These are phyloP conservation scores for Ophthalmolycus amberensis DNA, from an alignment of 2,113 vertebrate species.

Conservation along the genomic window DNA sequence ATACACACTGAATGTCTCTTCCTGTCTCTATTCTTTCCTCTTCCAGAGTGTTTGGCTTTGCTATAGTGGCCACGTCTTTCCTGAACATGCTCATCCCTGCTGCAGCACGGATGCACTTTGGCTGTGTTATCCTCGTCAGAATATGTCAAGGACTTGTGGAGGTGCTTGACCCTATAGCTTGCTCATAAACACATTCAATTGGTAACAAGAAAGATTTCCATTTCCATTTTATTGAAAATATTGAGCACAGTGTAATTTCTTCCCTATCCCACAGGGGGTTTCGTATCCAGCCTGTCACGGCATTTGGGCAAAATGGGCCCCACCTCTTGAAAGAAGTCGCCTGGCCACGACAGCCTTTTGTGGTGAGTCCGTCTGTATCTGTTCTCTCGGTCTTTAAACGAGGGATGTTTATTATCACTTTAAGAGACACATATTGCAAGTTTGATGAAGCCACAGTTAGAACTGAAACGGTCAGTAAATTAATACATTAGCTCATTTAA, in stretches of 20 bases:
- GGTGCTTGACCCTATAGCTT: constrained; percentile 72
- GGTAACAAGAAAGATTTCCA: not conserved
- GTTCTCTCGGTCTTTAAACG: not conserved
- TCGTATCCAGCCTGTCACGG: constrained; percentile 94
- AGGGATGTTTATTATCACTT: not conserved
- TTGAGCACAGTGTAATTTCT: not conserved
- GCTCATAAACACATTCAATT: not conserved
- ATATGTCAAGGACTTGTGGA: constrained; percentile 93
- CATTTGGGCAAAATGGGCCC: constrained; percentile 92
- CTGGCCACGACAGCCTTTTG: constrained; percentile 90
- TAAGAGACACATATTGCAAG: not conserved
- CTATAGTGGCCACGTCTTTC: constrained; percentile 90
- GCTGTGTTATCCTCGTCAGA: constrained; percentile 91
- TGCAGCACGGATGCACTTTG: constrained; percentile 89
- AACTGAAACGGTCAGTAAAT: not conserved
- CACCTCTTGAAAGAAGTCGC: constrained; percentile 88
- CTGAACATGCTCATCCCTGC: constrained; percentile 93
- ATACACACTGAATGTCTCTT: not conserved
- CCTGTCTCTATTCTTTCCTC: not conserved
- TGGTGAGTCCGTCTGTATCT: constrained; percentile 73
- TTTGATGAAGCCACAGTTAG: not conserved
- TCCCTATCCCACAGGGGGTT: constrained; percentile 84
- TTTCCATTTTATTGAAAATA: not conserved
- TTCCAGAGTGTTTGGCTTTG: constrained; percentile 92
- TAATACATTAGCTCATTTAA: not conserved